Evolutionary conservation across 2,797 vertebrate species (phyloP), one percentile per base, ranked within the genome.

Genomic region (Sebastes trivittatus): DNA sequence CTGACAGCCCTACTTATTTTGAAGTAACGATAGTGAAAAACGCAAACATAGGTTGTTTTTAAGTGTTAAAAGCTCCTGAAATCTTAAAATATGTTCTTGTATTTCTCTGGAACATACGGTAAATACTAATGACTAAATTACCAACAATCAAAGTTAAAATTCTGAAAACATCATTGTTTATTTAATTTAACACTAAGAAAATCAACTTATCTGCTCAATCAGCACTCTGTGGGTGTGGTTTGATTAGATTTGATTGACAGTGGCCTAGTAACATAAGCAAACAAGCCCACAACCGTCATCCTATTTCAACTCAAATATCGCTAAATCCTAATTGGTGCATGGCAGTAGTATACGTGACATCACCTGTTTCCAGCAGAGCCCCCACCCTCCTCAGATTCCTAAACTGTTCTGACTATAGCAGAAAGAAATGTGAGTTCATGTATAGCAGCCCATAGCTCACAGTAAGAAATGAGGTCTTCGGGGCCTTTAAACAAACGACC

Each of bases 401-500:
- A n/a, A 49, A 46, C n/a, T 30, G 27, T 27, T 65, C 14, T 54
- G 55, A 79, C 60, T 68, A 25, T 27, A 49, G 22, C 59, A 71
- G 5, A 63, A 14, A 25, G 32, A 59, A 32, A 68, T 27, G 23
- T 25, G 54, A 70, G 68, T 32, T 38, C 23, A 54, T 62, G 62
- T 20, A 22, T 22, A 60, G 71, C 68, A 72, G 55, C 22, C 2
- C 46, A 82, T 84, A 18, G 32, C 67, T 86, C 67, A 82, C 29
- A 73, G 49, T 55, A 72, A 72, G 27, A 69, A 74, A 75, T 75
- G 2, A 72, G 75, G 42, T 75, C 78, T 72, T 42, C 63, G 16
- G 77, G 78, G 65, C 59, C 32, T 81, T 78, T 42, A 64, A 82
- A 76, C 29, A 75, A 87, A 86, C 72, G 58, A 61, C 61, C 49